These are phyloP conservation scores for Eupeodes corollae DNA, from an alignment of 1,140 invertebrate genomes.

Conservation along the genomic window DNA sequence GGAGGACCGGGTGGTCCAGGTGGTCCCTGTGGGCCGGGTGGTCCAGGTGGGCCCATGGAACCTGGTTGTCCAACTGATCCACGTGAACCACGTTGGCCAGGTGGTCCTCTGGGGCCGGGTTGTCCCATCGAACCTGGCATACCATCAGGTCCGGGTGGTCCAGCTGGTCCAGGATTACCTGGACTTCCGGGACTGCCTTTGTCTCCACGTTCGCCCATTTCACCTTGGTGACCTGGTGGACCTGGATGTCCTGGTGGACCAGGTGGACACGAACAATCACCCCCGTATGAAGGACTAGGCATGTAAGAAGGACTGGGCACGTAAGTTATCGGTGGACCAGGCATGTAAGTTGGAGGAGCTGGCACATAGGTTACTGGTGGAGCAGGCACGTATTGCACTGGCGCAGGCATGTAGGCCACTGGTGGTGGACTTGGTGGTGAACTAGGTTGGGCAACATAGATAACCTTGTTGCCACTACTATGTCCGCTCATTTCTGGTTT, in stretches of 20 bases:
- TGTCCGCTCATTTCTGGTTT: too few species aligned
- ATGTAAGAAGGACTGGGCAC: too few species aligned
- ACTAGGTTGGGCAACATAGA: too few species aligned
- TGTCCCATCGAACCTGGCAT: constrained; percentile 51
- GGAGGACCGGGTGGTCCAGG: constrained; percentile 51
- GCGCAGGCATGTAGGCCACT: too few species aligned
- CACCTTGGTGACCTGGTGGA: constrained; percentile 36
- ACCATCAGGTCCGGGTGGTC: constrained; percentile 42
- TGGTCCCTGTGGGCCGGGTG: constrained; percentile 45
- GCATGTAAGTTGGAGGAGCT: too few species aligned
- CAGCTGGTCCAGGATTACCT: constrained; percentile 47
- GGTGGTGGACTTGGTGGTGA: too few species aligned
- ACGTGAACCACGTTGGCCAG: constrained; percentile 46
- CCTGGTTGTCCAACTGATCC: constrained; percentile 51
- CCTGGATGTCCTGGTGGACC: constrained; percentile 50
- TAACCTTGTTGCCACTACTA: too few species aligned
- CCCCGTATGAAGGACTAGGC: too few species aligned
- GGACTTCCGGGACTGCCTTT: constrained; percentile 50
- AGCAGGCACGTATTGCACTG: too few species aligned
- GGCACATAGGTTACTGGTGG: too few species aligned
- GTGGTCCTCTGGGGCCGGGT: constrained; percentile 49
- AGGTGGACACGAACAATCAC: constrained; percentile 46
- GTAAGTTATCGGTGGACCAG: too few species aligned
- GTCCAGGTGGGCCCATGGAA: constrained; percentile 44
- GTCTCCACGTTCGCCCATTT: constrained; percentile 62